A percentile compares a stretch with the other conserved stretches of the same genome.
Conservation (phyloP, 1,140 invertebrate species). For the Drosophila aff. region DNA sequence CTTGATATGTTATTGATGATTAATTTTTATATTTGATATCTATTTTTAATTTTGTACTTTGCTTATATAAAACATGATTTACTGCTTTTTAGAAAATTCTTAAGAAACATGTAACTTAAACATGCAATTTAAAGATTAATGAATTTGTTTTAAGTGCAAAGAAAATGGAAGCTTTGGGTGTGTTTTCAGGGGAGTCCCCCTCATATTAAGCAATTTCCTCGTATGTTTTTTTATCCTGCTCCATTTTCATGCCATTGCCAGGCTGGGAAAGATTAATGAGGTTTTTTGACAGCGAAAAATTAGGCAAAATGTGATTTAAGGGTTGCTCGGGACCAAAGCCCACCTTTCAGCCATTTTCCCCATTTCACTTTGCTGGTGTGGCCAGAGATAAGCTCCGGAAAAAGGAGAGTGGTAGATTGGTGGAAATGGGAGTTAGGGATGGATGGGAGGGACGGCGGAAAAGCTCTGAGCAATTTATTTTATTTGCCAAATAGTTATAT, state of each 20-base stretch:
- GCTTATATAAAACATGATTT: too few relatives aligned
- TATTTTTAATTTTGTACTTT: too few relatives aligned
- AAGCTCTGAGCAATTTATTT: conserved; percentile 75
- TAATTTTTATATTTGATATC: too few relatives aligned
- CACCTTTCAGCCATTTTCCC: conserved; percentile 45
- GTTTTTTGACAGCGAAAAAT: conserved; percentile 83
- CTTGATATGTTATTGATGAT: too few relatives aligned
- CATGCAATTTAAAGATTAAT: too few relatives aligned
- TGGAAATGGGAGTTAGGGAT: background rate
- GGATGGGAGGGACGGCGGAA: conserved; percentile 26
- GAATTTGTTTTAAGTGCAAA: conserved; percentile 1
- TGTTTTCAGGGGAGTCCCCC: conserved; percentile 46
- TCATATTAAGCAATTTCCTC: conserved; percentile 77
- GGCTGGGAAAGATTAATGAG: conserved; percentile 78
- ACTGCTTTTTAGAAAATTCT: background rate
- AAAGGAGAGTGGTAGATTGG: conserved; percentile 10
- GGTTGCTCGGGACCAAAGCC: conserved; percentile 57
- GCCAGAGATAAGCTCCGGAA: conserved; percentile 69
- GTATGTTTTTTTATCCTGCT: conserved; percentile 77
- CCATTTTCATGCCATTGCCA: conserved; percentile 80
- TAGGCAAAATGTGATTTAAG: conserved; percentile 84
- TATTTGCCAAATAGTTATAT: conserved; percentile 71
- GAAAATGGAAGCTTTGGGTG: conserved; percentile 36
- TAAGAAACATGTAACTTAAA: too few relatives aligned
- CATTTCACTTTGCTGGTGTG: conserved; percentile 49